Evolutionary conservation across 2,888 invertebrate genomes (phyloP), one percentile per base, ranked within the genome.

Genomic region (Lathronympha strigana): DNA sequence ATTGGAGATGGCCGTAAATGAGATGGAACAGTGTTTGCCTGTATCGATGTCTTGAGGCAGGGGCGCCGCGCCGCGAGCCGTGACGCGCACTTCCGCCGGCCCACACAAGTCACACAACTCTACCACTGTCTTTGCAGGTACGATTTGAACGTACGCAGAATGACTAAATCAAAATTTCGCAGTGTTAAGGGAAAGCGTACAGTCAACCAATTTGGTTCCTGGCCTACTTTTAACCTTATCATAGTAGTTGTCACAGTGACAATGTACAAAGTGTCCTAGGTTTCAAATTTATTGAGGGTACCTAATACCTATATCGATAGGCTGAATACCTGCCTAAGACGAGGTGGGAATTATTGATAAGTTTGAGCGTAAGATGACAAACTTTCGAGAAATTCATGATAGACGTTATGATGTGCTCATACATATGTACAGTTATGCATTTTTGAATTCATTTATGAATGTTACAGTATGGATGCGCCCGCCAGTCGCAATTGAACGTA

Each of bases 1-100:
- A 68, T 36, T 15, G 62, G 60, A 67, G 57, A 77, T 80, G 79
- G 79, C 64, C 75, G 76, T 72, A 80, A 86, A 85, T 85, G 86
- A 83, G 83, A 79, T 82, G 86, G 86, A 85, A 84, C 86, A 71
- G 71, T 57, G 75, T 74, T 74, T 77, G 75, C 79, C 70, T 72
- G 73, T 68, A 74, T 69, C 75, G 64, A 69, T 54, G 66, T 70
- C 68, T 72, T 74, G 75, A 75, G 70, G 69, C 67, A 72, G 72
- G 73, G 71, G 74, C 76, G 76, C 75, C 64, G 75, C 81, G 83
- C 83, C 77, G 75, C 77, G 76, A 45, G 58, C 58, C 64, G 64
- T 64, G 64, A 64, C 58, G 64, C 64, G 63, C 51, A 58, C 58
- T 60, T 64, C 64, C 64, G 64, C 51, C 50, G 80, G 79, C 76